Evolutionary conservation across 2,113 vertebrate genomes (phyloP).

Genomic region (Accipiter cooperii): DNA sequence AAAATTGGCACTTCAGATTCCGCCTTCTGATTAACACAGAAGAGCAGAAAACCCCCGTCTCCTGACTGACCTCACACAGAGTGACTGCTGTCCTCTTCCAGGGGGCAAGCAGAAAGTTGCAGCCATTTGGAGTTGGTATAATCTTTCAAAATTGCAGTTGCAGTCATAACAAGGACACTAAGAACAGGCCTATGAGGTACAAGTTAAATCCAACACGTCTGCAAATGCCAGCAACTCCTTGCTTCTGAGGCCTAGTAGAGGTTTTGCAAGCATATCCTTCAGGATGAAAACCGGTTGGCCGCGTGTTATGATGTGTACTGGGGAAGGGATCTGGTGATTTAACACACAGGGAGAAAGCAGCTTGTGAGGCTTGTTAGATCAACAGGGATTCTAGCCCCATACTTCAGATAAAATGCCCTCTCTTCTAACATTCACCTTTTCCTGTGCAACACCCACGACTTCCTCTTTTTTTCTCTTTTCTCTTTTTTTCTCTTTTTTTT

Average conservation of each 20-base stretch:
- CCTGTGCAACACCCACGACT: neutral
- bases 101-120: neutral
- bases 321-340: neutral
- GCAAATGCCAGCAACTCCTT: neutral
- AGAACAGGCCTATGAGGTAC: neutral
- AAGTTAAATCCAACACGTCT: neutral
- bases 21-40: slow-evolving; percentile 65
- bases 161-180: neutral
- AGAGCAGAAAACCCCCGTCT: slow-evolving; percentile 42
- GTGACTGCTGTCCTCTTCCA: neutral
- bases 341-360: neutral
- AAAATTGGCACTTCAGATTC: slow-evolving; percentile 55
- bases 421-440: neutral
- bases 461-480: neutral
- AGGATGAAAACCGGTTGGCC: neutral
- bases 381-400: neutral
- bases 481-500: neutral
- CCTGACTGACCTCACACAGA: slow-evolving; percentile 19
- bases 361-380: neutral
- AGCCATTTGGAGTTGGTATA: neutral
- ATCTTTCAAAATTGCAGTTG: neutral
- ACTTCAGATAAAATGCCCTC: neutral
- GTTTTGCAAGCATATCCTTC: neutral
- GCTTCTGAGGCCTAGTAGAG: slow-evolving; percentile 32
- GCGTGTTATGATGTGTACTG: neutral